Evolutionary conservation across 2,113 vertebrate genomes (phyloP).

Genomic region (Pithys albifrons): DNA sequence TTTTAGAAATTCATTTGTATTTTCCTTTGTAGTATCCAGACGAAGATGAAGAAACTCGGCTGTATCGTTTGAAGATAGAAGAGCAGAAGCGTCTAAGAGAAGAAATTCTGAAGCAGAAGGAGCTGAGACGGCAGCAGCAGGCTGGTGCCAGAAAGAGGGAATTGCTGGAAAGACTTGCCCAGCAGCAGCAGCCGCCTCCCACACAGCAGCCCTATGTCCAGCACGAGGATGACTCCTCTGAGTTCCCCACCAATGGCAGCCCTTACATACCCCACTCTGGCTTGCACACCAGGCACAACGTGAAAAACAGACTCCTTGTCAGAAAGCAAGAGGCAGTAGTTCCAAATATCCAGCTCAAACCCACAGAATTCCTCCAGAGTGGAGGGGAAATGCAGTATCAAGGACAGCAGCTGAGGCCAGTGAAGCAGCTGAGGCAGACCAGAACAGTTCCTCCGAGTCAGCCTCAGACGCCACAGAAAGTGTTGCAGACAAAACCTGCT

Average conservation of each 20-base stretch:
- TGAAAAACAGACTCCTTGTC: slow-evolving; percentile 79
- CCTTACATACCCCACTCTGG: slow-evolving; percentile 72
- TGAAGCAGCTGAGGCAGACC: slow-evolving; percentile 72
- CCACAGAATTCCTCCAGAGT: slow-evolving; percentile 47
- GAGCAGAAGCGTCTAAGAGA: slow-evolving; percentile 95
- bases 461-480: slow-evolving; percentile 23
- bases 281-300: slow-evolving; percentile 71
- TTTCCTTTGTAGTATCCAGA: slow-evolving; percentile 80
- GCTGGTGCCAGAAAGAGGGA: slow-evolving; percentile 93
- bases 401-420: slow-evolving; percentile 67
- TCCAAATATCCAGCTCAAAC: slow-evolving; percentile 49
- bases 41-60: slow-evolving; percentile 92
- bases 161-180: slow-evolving; percentile 86
- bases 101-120: slow-evolving; percentile 92
- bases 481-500: slow-evolving; percentile 32
- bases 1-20: background rate
- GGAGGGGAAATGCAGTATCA: slow-evolving; percentile 58
- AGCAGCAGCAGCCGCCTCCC: slow-evolving; percentile 71
- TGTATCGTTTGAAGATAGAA: slow-evolving; percentile 94
- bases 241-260: slow-evolving; percentile 69
- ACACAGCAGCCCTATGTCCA: slow-evolving; percentile 45
- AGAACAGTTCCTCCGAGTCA: slow-evolving; percentile 60
- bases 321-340: slow-evolving; percentile 63
- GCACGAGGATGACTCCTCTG: slow-evolving; percentile 38
- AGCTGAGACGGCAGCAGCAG: slow-evolving; percentile 93